Conservation (phyloP, 1,140 invertebrate species). For the Nilaparvata lugens region DNA sequence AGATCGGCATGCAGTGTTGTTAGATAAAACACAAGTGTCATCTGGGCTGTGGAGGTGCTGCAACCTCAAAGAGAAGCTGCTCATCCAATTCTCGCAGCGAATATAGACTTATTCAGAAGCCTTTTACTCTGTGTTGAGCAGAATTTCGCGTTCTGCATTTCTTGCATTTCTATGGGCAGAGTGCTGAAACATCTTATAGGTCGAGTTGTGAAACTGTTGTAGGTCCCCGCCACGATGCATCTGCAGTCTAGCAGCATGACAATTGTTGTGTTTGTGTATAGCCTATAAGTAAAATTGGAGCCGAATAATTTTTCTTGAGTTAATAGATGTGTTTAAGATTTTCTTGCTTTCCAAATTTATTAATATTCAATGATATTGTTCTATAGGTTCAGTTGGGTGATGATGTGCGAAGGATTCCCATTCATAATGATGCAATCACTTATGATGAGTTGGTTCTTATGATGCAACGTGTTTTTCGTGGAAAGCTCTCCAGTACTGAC, state of each 20-base stretch:
- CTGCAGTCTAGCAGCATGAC: background rate
- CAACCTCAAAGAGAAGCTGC: too few species aligned
- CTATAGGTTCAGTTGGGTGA: constrained; percentile 54
- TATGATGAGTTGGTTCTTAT: constrained; percentile 68
- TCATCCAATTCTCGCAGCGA: too few species aligned
- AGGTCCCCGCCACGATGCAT: too few species aligned
- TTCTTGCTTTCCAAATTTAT: background rate
- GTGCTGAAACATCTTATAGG: too few species aligned
- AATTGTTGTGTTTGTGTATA: background rate
- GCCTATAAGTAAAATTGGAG: background rate
- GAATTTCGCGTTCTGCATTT: too few species aligned
- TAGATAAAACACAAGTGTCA: too few species aligned
- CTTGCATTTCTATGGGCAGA: too few species aligned
- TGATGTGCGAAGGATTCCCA: constrained; percentile 61
- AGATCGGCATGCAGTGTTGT: too few species aligned
- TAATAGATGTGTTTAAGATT: background rate
- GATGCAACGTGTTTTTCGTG: constrained; percentile 66
- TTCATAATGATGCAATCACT: constrained; percentile 69
- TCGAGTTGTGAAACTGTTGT: too few species aligned
- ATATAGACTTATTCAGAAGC: too few species aligned
- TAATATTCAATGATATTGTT: background rate
- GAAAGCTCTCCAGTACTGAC: constrained; percentile 52
- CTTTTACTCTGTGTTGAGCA: too few species aligned
- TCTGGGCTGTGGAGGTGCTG: too few species aligned
- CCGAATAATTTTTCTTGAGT: background rate